Evolutionary conservation across 2,797 vertebrate species (phyloP), one percentile per base, ranked within the genome.

Genomic region (Pseudocheirus occidentalis): DNA sequence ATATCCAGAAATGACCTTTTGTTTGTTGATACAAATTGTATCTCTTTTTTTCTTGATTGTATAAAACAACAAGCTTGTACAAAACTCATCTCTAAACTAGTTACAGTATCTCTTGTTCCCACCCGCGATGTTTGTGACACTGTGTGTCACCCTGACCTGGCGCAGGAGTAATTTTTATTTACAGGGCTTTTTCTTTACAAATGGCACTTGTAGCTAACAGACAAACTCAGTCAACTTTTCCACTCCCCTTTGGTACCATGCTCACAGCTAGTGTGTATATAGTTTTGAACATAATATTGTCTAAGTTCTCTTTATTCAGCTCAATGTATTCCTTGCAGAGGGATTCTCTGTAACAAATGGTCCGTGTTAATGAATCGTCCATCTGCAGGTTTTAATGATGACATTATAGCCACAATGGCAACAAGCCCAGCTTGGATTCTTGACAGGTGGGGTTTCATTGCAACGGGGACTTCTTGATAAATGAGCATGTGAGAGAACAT

Each of bases 11-110:
- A 99, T 98, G 99, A 99, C 99, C 99, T 99, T 99, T 99, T 99
- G 99, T 99, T 99, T 99, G 99, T 99, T 99, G 99, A 99, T 99
- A 99, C 99, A 99, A 99, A 99, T 99, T 99, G 99, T 99, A 99
- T 99, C 99, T 99, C 99, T 99, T 99, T 99, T 99, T 98, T 98
- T 99, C 99, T 99, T 99, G 99, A 99, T 99, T 99, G 99, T 99
- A 99, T 99, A 99, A 99, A 99, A 99, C 62, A 73, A 98, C 91
- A 97, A 97, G 98, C 96, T 98, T 99, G 99, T 99, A 99, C 98
- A 99, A 99, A 99, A 97, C 98, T 98, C 98, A 98, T 98, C 98
- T 98, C 98, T 98, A 99, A 98, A 98, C 99, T 98, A 99, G 98
- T 98, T 98, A 99, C 98, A 98, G 98, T 98, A 98, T 98, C 98